A percentile compares a stretch with the other conserved stretches of the same genome.
phyloP scores from a whole-genome alignment of 2,797 vertebrate species.

The Hypotaenidia okinawae region DNA sequence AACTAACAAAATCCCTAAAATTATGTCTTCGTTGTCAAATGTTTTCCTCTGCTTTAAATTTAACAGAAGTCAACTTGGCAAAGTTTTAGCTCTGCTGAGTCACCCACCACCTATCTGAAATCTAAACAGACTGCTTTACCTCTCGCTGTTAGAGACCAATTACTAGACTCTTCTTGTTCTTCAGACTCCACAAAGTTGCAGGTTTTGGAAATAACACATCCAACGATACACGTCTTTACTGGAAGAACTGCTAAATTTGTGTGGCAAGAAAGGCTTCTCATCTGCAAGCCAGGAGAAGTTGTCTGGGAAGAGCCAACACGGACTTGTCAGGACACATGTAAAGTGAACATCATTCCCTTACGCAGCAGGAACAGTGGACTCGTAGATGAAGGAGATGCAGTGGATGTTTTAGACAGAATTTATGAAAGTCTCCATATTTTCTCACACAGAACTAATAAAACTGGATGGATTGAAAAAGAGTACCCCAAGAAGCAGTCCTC shows the following conservation, averaged over 20 bases:
- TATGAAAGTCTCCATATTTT: background rate
- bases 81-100: constrained; percentile 58
- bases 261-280: background rate
- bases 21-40: background rate
- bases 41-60: background rate
- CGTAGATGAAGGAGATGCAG: background rate
- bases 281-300: background rate
- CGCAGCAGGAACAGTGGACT: background rate
- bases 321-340: constrained; percentile 15
- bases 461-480: background rate
- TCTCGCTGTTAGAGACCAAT: background rate
- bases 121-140: background rate
- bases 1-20: background rate
- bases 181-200: background rate
- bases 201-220: background rate
- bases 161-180: background rate
- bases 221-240: fast-evolving
- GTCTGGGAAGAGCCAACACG: background rate
- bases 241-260: background rate
- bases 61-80: constrained; percentile 34
- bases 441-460: background rate
- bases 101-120: constrained; percentile 55
- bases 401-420: background rate
- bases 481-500: background rate
- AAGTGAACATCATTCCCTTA: background rate